Conservation (phyloP, 2,797 vertebrate genomes). For the Spatula clypeata region DNA sequence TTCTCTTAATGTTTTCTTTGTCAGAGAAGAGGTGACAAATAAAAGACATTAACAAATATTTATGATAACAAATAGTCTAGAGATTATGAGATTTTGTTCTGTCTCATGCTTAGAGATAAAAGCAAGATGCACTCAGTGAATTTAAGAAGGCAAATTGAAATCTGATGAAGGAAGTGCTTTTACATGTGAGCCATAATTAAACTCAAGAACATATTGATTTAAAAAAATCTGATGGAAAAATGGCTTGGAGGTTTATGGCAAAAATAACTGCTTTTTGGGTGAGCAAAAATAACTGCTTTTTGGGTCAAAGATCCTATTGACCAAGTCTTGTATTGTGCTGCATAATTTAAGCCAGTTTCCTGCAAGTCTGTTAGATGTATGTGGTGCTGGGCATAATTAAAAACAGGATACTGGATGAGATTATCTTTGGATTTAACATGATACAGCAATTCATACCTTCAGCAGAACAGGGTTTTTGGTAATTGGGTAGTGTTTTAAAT, state of each 20-base stretch:
- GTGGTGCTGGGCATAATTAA: background rate
- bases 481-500: background rate
- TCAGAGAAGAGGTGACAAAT: background rate
- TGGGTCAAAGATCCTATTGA: background rate
- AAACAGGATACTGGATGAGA: background rate
- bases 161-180: background rate
- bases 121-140: background rate
- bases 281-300: background rate
- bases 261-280: background rate
- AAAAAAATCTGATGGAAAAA: background rate
- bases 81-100: background rate
- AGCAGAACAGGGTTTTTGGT: background rate
- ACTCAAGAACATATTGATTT: background rate
- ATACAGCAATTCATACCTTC: background rate
- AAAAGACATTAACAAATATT: background rate
- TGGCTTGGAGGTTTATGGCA: background rate
- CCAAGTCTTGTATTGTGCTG: background rate
- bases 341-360: background rate
- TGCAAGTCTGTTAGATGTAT: background rate
- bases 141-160: conserved; percentile 12
- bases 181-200: background rate
- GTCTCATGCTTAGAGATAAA: background rate
- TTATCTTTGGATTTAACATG: background rate
- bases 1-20: background rate
- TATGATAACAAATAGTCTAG: background rate